Evolutionary conservation across 2,888 invertebrate species (phyloP).

Genomic region (Leptinotarsa peninsularis): DNA sequence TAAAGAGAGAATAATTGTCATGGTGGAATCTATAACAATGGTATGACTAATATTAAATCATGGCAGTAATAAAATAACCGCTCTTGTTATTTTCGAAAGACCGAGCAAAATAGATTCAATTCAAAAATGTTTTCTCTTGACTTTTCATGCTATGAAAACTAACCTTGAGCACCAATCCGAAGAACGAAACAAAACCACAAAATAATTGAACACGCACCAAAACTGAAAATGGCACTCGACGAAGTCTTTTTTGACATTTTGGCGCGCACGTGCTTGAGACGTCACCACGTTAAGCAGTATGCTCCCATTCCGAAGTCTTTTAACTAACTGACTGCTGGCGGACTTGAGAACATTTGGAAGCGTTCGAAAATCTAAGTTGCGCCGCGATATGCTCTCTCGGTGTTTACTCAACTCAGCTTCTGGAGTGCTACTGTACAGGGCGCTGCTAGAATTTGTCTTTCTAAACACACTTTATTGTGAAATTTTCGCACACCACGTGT

Average conservation of each 20-base stretch:
- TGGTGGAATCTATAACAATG: no score
- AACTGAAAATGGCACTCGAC: slow-evolving; percentile 44
- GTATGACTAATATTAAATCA: no score
- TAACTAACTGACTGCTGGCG: slow-evolving; percentile 34
- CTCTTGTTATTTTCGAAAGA: no score
- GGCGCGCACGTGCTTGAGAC: slow-evolving; percentile 46
- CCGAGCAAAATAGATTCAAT: no score
- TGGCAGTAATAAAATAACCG: no score
- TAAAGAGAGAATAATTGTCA: no score
- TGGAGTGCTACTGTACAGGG: slow-evolving; percentile 25
- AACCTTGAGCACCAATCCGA: slow-evolving; percentile 51
- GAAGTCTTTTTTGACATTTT: slow-evolving; percentile 46
- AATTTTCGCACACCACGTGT: no score
- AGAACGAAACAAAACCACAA: slow-evolving; percentile 33
- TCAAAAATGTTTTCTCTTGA: neutral
- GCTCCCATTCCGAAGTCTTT: slow-evolving; percentile 44
- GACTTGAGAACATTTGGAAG: slow-evolving; percentile 13
- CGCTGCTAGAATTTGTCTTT: neutral
- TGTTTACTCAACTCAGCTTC: slow-evolving; percentile 16
- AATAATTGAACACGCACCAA: slow-evolving; percentile 38
- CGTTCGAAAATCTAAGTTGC: slow-evolving; percentile 17
- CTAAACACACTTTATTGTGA: no score
- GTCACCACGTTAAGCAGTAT: slow-evolving; percentile 37
- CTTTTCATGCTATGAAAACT: neutral
- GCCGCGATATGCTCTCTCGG: slow-evolving; percentile 18